These are phyloP conservation scores for Temnothorax unifasciatus DNA, from an alignment of 2,888 invertebrate species.

Conservation along the genomic window DNA sequence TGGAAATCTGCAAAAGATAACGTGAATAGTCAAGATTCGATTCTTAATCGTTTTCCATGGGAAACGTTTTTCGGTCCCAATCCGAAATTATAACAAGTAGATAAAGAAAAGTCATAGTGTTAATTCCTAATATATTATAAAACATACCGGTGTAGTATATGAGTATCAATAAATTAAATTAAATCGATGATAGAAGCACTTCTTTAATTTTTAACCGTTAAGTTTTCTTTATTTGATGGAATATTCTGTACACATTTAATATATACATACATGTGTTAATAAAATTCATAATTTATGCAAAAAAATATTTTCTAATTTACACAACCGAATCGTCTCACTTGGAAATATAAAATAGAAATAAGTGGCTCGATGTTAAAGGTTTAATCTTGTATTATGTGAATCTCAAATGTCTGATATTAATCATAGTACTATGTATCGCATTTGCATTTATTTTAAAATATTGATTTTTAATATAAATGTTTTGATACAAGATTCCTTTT, in stretches of 20 bases:
- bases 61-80: slow-evolving; percentile 81
- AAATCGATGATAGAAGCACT: neutral
- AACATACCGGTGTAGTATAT: slow-evolving; percentile 32
- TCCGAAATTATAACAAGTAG: slow-evolving; percentile 79
- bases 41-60: slow-evolving; percentile 77
- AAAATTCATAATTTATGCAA: slow-evolving; percentile 62
- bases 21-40: neutral
- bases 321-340: slow-evolving; percentile 40
- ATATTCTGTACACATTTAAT: slow-evolving; percentile 70
- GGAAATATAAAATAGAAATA: slow-evolving; percentile 13
- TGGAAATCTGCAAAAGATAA: slow-evolving; percentile 64
- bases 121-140: neutral
- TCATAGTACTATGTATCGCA: slow-evolving; percentile 15
- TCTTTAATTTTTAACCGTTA: slow-evolving; percentile 63
- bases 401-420: neutral
- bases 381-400: slow-evolving; percentile 15
- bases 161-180: slow-evolving; percentile 50
- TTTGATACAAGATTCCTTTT: slow-evolving; percentile 19
- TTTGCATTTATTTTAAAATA: neutral
- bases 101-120: slow-evolving; percentile 19
- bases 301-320: slow-evolving; percentile 49
- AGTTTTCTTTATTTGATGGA: slow-evolving; percentile 78
- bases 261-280: slow-evolving; percentile 70
- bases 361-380: neutral
- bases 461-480: neutral